Base-by-base conservation (phyloP, 2,113 vertebrate genomes). In the Ciconia stormi region DNA sequence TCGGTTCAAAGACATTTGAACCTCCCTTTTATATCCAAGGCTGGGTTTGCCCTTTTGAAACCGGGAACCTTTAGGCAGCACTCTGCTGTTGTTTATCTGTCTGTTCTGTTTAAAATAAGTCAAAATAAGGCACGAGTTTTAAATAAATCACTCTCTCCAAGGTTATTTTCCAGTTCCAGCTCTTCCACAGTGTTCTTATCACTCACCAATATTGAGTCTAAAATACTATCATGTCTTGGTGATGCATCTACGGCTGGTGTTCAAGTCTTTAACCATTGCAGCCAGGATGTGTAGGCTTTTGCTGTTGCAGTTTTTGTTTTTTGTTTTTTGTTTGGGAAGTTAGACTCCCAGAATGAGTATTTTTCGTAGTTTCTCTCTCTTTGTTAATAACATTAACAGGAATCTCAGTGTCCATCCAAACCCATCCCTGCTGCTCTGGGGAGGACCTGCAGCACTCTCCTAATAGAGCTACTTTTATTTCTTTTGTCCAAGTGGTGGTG, bases 41-140 rank as follows among this genome's bases (percentile, higher is more conserved):
- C 16, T 73, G 42, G 12, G 16, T 82, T 81, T 93, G 71, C 59
- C 90, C 88, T 95, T 96, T 92, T 40, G 85, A 93, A 94, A 87
- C 22, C n/a, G 58, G 40, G 44, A 90, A 82, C 46, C 36, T 92
- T 87, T 70, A 92, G 84, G 77, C 70, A 89, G 16, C 34, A 26
- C 17, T 82, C 40, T 73, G 63, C 22, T 81, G 9, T 73, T 88
- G 38, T 83, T 88, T 88, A 82, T 69, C 59, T 90, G 49, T 77
- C 90, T 55, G 12, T 83, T 95, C 71, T 83, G 27, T n/a, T 94
- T 86, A 83, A 87, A 83, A 13, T 58, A 93, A 90, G 29, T 82
- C 36, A 95, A 89, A 92, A 82, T 72, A 61, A 69, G 44, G 29
- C 27, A 81, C 1, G 11, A 62, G 44, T 83, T 87, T 80, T 56